These are phyloP conservation scores for Dynastes maya DNA, from an alignment of 2,888 invertebrate genomes.

Conservation along the genomic window DNA sequence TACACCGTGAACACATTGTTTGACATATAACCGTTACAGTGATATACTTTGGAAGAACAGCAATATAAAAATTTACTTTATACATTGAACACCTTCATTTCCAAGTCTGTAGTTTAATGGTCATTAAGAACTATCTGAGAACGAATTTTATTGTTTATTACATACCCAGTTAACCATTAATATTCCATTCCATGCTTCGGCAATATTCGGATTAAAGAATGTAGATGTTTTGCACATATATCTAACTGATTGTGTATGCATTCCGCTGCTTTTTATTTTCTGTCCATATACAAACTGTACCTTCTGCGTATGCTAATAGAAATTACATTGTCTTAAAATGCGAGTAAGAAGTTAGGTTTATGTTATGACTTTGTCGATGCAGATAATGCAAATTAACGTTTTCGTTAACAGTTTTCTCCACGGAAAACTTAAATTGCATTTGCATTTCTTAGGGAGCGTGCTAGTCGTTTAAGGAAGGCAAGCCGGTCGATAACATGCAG, in stretches of 20 bases:
- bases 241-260: not conserved
- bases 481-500: not conserved
- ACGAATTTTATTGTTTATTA: not conserved
- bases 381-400: slow-evolving; percentile 14
- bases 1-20: slow-evolving; percentile 68
- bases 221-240: not conserved
- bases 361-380: not conserved
- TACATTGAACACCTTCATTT: slow-evolving; percentile 42
- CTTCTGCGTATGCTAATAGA: not conserved
- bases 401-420: not conserved
- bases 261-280: not conserved
- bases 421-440: slow-evolving; percentile 31
- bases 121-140: not conserved
- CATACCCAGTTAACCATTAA: not conserved
- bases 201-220: not conserved
- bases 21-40: not conserved
- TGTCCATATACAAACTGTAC: not conserved
- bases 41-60: not conserved
- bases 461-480: not conserved
- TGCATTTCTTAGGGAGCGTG: slow-evolving; percentile 17
- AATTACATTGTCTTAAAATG: not conserved
- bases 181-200: slow-evolving; percentile 30
- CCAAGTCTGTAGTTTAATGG: not conserved
- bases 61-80: slow-evolving; percentile 41
- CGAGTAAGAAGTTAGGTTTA: not conserved